Base-by-base conservation (phyloP, 2,888 invertebrate species). In the Ennomos erosarius region DNA sequence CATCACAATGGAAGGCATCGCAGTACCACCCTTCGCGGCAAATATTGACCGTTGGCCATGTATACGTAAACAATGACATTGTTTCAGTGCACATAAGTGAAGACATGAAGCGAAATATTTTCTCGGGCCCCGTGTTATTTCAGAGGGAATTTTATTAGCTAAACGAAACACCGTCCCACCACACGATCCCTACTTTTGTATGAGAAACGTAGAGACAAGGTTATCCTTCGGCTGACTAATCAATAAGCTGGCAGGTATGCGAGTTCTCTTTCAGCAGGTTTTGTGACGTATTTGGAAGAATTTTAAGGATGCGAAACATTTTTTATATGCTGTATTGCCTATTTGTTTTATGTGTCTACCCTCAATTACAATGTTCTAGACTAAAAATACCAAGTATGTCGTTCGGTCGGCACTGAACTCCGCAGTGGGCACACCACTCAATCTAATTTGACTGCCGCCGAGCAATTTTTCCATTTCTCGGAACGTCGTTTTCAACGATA, bases 21-120 rank as follows among this genome's bases (percentile, higher is more conserved):
- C 60, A 52, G 55, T 34, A 61, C 67, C 69, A 55, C 69, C 67
- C 67, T 73, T 68, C 38, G 64, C 70, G 60, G 72, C 74, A 77
- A 81, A 84, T 75, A 79, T 78, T 79, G 80, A 76, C 78, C 77
- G 65, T 66, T 74, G 79, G 75, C 71, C 71, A 59, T 65, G 55
- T 62, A 54, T 50, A 54, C 53, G 70, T 68, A 73, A 75, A 76
- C 77, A 78, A 67, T 59, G 64, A 65, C 66, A 63, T 67, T 74
- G 70, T 65, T 68, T 50, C 62, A 62, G 59, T 69, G 73, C 64
- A 63, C 65, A 60, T 55, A 67, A 73, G 74, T 72, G 70, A 74
- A 58, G 58, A 69, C 68, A 66, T 68, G 65, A 69, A 63, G 48
- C 48, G 45, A 47, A 38, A 50, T 49, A 67, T 59, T 65, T 48